Base-by-base conservation (phyloP, 2,888 invertebrate genomes). In the Lithophane ornitopus region DNA sequence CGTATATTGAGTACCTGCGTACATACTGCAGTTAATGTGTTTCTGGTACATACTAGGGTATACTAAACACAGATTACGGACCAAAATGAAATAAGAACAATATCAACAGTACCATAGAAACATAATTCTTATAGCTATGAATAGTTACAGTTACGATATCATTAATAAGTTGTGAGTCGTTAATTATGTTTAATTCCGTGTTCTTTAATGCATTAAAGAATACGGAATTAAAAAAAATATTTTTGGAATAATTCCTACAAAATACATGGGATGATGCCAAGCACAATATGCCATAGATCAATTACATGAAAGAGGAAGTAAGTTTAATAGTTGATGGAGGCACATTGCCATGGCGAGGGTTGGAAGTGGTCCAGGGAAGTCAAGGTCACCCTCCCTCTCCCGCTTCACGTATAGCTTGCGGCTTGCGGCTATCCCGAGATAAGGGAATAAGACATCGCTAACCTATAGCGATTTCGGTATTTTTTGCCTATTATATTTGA, bases 331-430 rank as follows among this genome's bases (percentile, higher is more conserved):
- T 26, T 6, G 66, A 39, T 41, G 46, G 16, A 49, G 22, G 52
- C 63, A 80, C 63, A 26, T 3, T 65, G 74, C 65, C 67, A 44
- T 9, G 46, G 61, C 75, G 67, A 14, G 56, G 26, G 19, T 82
- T 79, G 82, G 82, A 58, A 46, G n/a, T 28, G 49, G 9, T 82
- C 79, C 79, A 79, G 76, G 2, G n/a, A 14, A 28, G 76, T 34
- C 76, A 79, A 79, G 82, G 82, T 58, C 28, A 8, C 78, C n/a
- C 9, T 12, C 41, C 22, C n/a, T 34, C 34, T 34, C 6, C 3
- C 78, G 52, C 41, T 61, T 44, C 12, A 26, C n/a, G 28, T 26
- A 34, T 14, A 44, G 58, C 19, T 28, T 44, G 28, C n/a, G 22
- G 58, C 19, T 28, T 44, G 28, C n/a, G 22, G 28, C 11, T 22